phyloP scores from a whole-genome alignment of 2,797 vertebrate genomes.

The Acanthis flammea region DNA sequence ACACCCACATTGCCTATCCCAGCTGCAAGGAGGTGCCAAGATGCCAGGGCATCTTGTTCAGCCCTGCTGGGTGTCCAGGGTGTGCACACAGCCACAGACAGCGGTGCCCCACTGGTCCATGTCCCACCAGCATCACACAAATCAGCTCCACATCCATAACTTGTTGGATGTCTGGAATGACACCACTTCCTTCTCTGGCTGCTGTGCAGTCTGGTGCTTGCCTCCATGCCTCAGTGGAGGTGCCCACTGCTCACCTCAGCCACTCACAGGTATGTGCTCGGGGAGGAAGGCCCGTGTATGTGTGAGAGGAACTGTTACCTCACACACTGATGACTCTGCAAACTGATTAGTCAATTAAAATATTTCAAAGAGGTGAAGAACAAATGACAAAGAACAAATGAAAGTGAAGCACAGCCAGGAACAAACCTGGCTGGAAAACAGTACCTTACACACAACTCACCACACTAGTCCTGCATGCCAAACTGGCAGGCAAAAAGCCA shows the following conservation, averaged over 20 bases:
- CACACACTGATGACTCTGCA: not conserved
- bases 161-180: not conserved
- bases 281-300: rapidly evolving
- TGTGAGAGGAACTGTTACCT: not conserved
- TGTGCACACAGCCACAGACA: not conserved
- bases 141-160: not conserved
- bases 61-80: no score
- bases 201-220: not conserved
- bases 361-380: not conserved
- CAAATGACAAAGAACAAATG: slow-evolving; percentile 6
- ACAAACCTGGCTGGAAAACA: not conserved
- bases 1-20: not conserved
- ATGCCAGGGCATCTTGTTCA: not conserved
- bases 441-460: not conserved
- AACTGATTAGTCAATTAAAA: not conserved
- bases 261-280: rapidly evolving
- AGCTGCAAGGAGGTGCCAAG: not conserved
- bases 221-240: not conserved
- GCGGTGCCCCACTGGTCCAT: not conserved
- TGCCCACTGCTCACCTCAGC: not conserved
- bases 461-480: not conserved
- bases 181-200: not conserved
- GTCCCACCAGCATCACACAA: not conserved
- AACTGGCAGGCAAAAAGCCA: not conserved
- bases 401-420: not conserved